phyloP scores from a whole-genome alignment of 2,113 vertebrate genomes.

The Catagonus wagneri region DNA sequence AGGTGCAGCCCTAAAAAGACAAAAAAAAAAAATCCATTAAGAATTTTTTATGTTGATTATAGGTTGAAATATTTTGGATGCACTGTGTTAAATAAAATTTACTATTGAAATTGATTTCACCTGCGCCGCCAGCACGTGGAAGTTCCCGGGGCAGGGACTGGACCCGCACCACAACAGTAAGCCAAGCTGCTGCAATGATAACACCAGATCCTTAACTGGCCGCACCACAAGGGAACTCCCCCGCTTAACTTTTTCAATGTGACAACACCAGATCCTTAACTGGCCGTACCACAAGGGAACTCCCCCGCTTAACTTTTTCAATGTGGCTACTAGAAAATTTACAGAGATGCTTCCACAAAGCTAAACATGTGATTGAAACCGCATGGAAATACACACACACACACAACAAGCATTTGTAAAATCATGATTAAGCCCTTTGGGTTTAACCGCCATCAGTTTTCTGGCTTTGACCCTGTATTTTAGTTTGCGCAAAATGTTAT shows the following conservation, averaged over 20 bases:
- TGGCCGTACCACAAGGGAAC: too few relatives aligned
- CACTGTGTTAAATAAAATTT: neutral
- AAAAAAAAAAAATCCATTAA: neutral
- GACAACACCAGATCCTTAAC: too few relatives aligned
- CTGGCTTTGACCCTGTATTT: neutral
- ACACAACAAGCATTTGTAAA: accelerated
- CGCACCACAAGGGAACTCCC: too few relatives aligned
- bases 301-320: neutral
- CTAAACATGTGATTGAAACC: neutral
- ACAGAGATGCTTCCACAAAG: neutral
- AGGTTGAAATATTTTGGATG: neutral
- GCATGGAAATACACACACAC: neutral
- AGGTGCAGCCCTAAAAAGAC: too few relatives aligned
- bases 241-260: neutral
- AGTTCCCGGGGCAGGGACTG: too few relatives aligned
- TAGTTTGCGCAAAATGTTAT: neutral
- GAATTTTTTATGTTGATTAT: neutral
- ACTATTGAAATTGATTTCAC: neutral
- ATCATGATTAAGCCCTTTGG: neutral
- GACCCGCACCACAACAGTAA: too few relatives aligned
- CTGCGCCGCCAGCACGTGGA: too few relatives aligned
- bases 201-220: too few relatives aligned
- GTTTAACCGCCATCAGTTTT: neutral
- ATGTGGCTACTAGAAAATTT: neutral
- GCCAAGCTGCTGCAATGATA: too few relatives aligned